Base-by-base conservation (phyloP, 2,113 vertebrate species). In the Pycnonotus jocosus region DNA sequence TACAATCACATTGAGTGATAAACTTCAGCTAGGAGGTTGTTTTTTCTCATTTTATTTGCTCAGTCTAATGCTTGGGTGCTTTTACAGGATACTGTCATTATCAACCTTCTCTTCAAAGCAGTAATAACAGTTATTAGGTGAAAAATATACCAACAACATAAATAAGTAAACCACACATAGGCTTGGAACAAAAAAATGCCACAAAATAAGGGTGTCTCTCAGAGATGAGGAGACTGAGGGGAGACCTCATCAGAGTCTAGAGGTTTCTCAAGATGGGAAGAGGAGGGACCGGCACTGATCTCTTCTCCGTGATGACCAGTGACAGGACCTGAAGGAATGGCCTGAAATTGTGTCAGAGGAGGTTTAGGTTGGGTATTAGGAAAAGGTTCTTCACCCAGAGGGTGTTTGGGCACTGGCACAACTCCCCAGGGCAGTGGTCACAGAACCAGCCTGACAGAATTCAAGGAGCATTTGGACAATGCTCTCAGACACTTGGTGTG, bases 321-420 rank as follows among this genome's bases (percentile, higher is more conserved):
- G 54, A 28, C 4, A 42, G 53, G 5, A 42, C 53, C 0, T 1
- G 1, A 42, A 2, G 37, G 35, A 47, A 44, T 44, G 31, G 20
- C 0, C 66, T 61, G 25, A 25, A 44, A 8, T 0, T 51, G 37
- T 30, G 20, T 20, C 20, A 82, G 54, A 2, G 19, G 0, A 56
- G 48, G 56, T 48, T 19, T 23, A 48, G 2, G 25, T 1, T 48
- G 21, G 30, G 9, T 69, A 40, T 62, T 1, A 48, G 17, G 54
- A 27, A 54, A 69, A 19, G 0, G 0, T 15, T 40, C 9, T 40
- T 53, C n/a, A 27, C 3, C 8, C 54, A 54, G 47, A 42, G 21
- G 2, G 2, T 35, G 35, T 0, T 0, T 54, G 27, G 22, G 35
- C 10, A 27, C 35, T 48, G 40, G 40, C 54, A 40, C 11, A 69